These are phyloP conservation scores for Sebastes glaucus DNA, from an alignment of 2,797 vertebrate species.

Conservation along the genomic window DNA sequence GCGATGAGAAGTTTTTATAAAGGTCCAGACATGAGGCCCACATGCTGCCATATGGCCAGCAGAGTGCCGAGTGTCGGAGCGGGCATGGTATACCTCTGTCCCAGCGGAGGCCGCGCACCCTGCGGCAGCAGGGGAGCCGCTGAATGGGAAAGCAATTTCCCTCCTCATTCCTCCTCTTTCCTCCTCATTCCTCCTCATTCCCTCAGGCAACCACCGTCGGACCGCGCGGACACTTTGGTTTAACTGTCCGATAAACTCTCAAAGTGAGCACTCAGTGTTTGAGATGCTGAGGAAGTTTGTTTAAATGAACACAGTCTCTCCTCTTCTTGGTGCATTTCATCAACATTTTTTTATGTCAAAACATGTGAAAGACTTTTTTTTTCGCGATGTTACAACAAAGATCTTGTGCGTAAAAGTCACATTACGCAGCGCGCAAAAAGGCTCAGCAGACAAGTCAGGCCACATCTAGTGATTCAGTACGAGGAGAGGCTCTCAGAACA, in stretches of 20 bases:
- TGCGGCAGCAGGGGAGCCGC: slow-evolving; percentile 34
- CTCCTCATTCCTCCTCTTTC: slow-evolving; percentile 34
- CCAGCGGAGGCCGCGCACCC: slow-evolving; percentile 59
- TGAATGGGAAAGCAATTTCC: slow-evolving; percentile 38
- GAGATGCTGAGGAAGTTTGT: neutral
- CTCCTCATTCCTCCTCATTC: slow-evolving; percentile 37
- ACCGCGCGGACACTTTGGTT: neutral
- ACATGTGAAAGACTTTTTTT: neutral
- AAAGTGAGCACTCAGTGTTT: neutral
- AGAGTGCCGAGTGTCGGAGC: slow-evolving; percentile 50
- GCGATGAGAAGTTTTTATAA: slow-evolving; percentile 11
- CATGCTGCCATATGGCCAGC: slow-evolving; percentile 68
- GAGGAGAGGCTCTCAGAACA: neutral
- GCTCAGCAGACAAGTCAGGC: neutral
- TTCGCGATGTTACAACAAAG: neutral
- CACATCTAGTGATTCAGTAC: neutral
- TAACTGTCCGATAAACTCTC: neutral
- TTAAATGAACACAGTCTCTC: neutral
- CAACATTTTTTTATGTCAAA: neutral
- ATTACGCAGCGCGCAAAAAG: neutral
- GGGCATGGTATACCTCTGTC: slow-evolving; percentile 30
- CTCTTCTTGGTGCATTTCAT: neutral
- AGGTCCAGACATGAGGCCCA: slow-evolving; percentile 37
- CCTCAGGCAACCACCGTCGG: slow-evolving; percentile 38
- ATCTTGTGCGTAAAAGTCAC: slow-evolving; percentile 14